phyloP scores from a whole-genome alignment of 2,113 vertebrate species.

The Oophaga pumilio region DNA sequence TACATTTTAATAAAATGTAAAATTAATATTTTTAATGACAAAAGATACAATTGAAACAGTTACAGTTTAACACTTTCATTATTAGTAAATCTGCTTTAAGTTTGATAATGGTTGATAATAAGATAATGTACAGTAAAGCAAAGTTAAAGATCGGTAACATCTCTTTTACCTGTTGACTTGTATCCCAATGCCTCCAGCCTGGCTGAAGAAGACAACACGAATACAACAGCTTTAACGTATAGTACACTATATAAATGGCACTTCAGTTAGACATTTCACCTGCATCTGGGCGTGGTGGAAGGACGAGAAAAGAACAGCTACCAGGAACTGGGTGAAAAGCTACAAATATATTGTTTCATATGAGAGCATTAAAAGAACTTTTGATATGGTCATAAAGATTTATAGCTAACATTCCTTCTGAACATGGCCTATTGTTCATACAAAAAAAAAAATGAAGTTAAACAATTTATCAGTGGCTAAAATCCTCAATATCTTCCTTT shows the following conservation, averaged over 20 bases:
- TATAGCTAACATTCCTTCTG: neutral
- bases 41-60: neutral
- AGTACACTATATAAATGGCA: neutral
- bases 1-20: neutral
- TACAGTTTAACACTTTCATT: neutral
- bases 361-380: neutral
- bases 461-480: neutral
- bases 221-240: neutral
- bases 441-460: neutral
- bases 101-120: neutral
- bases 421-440: neutral
- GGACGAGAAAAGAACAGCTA: neutral
- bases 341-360: neutral
- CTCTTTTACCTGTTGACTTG: constrained; percentile 1
- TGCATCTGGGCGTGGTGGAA: neutral
- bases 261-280: constrained; percentile 32
- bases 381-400: neutral
- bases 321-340: neutral
- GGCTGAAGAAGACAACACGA: neutral
- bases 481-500: neutral
- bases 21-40: too few relatives aligned
- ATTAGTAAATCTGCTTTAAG: neutral
- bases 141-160: neutral
- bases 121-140: neutral
- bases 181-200: neutral